Percentiles rank a stretch among this genome's conserved stretches.
Conservation (phyloP, 2,113 vertebrate species). For the Odobenus rosmarus region DNA sequence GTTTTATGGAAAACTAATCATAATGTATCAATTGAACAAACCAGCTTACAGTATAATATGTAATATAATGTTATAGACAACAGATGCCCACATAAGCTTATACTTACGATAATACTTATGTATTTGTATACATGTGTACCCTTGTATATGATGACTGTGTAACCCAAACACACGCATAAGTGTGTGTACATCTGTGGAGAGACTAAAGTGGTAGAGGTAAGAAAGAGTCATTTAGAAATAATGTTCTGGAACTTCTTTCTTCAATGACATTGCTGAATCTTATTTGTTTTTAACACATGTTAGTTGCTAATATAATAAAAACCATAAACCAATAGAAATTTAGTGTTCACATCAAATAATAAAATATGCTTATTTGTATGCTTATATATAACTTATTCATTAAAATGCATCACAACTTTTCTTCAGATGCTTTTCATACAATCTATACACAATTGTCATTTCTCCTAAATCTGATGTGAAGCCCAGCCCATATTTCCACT, state of each 20-base stretch:
- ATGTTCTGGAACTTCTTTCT: neutral
- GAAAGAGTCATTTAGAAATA: neutral
- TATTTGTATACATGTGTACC: neutral
- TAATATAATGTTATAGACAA: neutral
- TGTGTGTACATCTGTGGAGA: neutral
- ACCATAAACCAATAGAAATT: neutral
- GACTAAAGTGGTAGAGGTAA: too few species aligned
- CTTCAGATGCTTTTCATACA: neutral
- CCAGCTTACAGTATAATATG: neutral
- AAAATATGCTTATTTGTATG: neutral
- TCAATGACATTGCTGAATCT: neutral
- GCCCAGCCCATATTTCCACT: neutral
- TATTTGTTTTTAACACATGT: conserved; percentile 17
- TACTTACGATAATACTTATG: neutral
- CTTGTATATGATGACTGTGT: neutral
- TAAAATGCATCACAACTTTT: conserved; percentile 12
- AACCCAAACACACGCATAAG: neutral
- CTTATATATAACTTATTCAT: neutral
- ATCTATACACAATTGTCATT: neutral
- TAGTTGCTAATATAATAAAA: neutral
- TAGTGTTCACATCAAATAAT: neutral
- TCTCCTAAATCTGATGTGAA: neutral
- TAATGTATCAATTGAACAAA: neutral
- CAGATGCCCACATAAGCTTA: neutral
- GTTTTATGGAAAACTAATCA: neutral